Conservation (phyloP, 1,140 invertebrate species). For the Chrysopa pallens region DNA sequence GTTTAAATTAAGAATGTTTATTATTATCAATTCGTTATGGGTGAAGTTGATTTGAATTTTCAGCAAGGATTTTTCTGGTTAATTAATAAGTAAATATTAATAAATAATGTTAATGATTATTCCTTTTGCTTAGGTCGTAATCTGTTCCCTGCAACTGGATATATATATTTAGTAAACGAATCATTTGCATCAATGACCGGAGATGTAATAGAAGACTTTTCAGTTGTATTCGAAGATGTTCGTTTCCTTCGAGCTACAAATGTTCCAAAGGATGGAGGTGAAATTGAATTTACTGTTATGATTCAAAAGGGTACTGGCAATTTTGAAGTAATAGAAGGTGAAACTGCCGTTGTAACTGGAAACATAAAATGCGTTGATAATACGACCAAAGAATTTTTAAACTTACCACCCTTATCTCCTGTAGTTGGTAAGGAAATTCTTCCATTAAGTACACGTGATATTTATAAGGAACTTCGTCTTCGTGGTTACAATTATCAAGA, state of each 20-base stretch:
- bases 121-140: conserved; percentile 44
- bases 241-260: conserved; percentile 67
- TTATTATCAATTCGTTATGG: too few relatives aligned
- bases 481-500: conserved; percentile 83
- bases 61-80: too few relatives aligned
- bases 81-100: conserved; percentile 1
- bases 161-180: conserved; percentile 71
- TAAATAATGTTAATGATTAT: not conserved
- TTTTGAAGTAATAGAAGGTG: conserved; percentile 66
- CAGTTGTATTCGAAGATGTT: conserved; percentile 75
- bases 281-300: conserved; percentile 55
- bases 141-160: conserved; percentile 80
- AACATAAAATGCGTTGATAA: conserved; percentile 32
- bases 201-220: conserved; percentile 46
- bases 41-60: too few relatives aligned
- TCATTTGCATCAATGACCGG: conserved; percentile 61
- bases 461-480: conserved; percentile 82
- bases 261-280: conserved; percentile 43
- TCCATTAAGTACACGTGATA: conserved; percentile 42
- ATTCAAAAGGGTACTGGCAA: conserved; percentile 64
- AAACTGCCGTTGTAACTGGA: conserved; percentile 59
- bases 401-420: conserved; percentile 19
- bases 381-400: conserved; percentile 18
- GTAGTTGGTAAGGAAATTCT: conserved; percentile 22
- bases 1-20: too few relatives aligned